Percentiles rank a stretch among this genome's conserved stretches.
These are phyloP conservation scores for Columba guinea DNA, from an alignment of 2,797 vertebrate genomes.

Conservation along the genomic window DNA sequence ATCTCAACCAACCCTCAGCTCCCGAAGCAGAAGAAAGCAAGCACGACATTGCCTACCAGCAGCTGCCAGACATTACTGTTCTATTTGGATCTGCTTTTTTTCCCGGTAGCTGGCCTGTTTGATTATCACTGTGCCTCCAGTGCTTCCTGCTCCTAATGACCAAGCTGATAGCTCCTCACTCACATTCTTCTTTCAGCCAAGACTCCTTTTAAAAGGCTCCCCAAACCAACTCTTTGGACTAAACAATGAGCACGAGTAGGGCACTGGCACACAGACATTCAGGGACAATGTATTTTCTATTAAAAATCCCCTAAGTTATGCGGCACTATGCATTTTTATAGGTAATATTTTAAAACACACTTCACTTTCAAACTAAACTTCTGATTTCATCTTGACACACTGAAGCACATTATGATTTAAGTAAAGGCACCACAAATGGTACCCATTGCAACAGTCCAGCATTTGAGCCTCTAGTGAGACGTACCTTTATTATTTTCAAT, in stretches of 20 bases:
- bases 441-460: not conserved
- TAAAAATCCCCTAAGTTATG: not conserved
- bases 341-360: not conserved
- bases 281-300: not conserved
- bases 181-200: not conserved
- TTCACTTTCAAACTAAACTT: not conserved
- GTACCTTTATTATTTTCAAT: slow-evolving; percentile 97
- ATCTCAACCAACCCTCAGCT: not conserved
- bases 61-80: not conserved
- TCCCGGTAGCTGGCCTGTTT: not conserved
- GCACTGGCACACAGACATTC: too few species aligned
- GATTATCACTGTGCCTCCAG: not conserved
- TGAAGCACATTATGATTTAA: not conserved
- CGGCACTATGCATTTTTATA: not conserved
- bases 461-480: not conserved
- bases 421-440: not conserved
- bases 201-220: not conserved
- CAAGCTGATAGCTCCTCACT: not conserved
- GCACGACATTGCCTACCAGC: not conserved
- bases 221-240: not conserved
- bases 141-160: not conserved
- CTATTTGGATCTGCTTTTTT: not conserved
- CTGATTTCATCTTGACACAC: not conserved
- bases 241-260: not conserved
- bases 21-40: not conserved